Conservation (phyloP, 2,888 invertebrate genomes). For the Chydorus sphaericus region DNA sequence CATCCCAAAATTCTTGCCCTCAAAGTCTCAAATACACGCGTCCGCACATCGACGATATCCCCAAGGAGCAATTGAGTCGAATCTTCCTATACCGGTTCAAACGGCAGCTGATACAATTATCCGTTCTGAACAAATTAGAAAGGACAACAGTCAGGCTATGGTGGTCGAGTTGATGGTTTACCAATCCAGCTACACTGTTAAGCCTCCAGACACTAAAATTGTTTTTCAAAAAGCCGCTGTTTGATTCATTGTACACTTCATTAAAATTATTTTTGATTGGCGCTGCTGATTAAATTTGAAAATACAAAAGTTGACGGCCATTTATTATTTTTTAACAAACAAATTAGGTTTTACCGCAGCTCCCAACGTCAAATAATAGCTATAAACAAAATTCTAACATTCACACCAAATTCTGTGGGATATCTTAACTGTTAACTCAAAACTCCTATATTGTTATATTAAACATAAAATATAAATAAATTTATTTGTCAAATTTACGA, state of each 20-base stretch:
- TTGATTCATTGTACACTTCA: no score
- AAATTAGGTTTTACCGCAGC: neutral
- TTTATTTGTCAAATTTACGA: no score
- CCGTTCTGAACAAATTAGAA: neutral
- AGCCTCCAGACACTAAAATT: neutral
- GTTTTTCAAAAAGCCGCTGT: neutral
- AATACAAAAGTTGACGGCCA: no score
- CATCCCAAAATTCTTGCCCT: neutral
- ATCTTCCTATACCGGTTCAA: neutral
- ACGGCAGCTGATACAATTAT: neutral
- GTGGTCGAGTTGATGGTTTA: neutral
- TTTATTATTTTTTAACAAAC: neutral
- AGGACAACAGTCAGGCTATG: neutral
- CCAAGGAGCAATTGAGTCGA: neutral
- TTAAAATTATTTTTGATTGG: no score
- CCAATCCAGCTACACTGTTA: neutral
- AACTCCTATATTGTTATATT: no score
- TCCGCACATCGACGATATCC: neutral
- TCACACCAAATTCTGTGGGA: no score
- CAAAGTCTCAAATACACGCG: neutral
- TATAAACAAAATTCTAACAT: no score
- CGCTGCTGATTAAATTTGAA: no score
- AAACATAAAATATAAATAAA: no score
- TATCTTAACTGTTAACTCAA: no score
- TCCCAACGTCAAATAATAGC: no score